These are phyloP conservation scores for Thaumatotibia leucotreta DNA, from an alignment of 1,140 invertebrate genomes.

Conservation along the genomic window DNA sequence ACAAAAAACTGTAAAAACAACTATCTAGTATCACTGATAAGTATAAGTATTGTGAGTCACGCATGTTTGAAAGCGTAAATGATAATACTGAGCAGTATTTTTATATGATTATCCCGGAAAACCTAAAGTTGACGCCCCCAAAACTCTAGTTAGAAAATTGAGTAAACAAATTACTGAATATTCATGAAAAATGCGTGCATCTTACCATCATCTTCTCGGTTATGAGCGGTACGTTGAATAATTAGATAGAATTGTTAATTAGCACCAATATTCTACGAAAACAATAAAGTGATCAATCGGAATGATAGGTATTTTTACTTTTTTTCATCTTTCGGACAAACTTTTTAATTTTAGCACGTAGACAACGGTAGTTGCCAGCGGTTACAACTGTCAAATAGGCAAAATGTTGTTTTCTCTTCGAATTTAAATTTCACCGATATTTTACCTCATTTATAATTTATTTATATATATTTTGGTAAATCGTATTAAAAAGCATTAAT, in stretches of 20 bases:
- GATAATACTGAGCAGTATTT: not conserved
- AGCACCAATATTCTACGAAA: not conserved
- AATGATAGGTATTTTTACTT: constrained; percentile 4
- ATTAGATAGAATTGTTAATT: not conserved
- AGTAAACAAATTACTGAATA: not conserved
- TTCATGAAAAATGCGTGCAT: not conserved
- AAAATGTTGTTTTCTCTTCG: too few relatives aligned
- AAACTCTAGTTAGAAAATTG: not conserved
- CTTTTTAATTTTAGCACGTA: not conserved
- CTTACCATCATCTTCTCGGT: constrained; percentile 15
- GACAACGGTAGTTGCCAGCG: not conserved
- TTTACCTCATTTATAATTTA: too few relatives aligned
- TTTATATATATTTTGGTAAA: too few relatives aligned
- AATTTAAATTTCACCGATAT: too few relatives aligned
- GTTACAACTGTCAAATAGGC: not conserved
- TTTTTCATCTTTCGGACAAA: not conserved
- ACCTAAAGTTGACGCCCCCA: constrained; percentile 1
- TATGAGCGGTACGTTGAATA: not conserved
- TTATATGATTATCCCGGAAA: not conserved
- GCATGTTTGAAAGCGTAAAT: not conserved
- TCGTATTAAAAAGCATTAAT: too few relatives aligned
- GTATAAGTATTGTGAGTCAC: not conserved
- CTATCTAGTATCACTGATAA: not conserved
- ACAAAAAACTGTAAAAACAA: not conserved
- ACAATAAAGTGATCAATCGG: not conserved